Evolutionary conservation across 2,797 vertebrate genomes (phyloP).

Genomic region (Chelon labrosus): DNA sequence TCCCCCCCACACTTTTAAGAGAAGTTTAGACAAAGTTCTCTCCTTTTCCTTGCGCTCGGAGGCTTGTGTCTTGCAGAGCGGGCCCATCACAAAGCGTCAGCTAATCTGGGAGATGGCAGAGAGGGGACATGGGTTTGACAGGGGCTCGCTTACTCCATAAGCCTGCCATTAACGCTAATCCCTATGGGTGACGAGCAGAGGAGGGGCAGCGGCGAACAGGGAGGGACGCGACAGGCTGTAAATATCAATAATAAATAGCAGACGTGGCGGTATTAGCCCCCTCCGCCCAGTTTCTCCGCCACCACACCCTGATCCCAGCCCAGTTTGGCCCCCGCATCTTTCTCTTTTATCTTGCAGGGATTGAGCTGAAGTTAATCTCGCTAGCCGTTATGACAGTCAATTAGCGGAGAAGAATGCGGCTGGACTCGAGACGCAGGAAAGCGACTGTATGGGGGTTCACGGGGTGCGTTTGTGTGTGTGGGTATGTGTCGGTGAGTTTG

Average conservation of each 20-base stretch:
- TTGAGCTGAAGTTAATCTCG: conserved; percentile 85
- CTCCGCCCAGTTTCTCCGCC: conserved; percentile 34
- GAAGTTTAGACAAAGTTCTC: conserved; percentile 77
- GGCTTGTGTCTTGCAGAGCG: conserved; percentile 72
- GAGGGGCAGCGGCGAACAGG: conserved; percentile 37
- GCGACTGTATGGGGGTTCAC: conserved; percentile 42
- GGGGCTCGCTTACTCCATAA: conserved; percentile 78
- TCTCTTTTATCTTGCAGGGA: conserved; percentile 77
- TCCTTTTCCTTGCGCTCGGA: conserved; percentile 43
- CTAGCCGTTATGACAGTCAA: conserved; percentile 85
- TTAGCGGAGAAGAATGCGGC: conserved; percentile 85
- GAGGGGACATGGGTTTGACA: conserved; percentile 75
- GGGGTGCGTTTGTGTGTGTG: conserved; percentile 23
- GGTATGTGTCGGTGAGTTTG: conserved; percentile 44
- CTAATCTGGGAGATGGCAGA: conserved; percentile 80
- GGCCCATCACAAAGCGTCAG: conserved; percentile 75
- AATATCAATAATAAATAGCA: conserved; percentile 90
- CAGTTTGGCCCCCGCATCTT: conserved; percentile 69
- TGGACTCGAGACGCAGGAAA: conserved; percentile 61
- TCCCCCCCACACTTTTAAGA: conserved; percentile 34
- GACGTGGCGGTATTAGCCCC: conserved; percentile 70
- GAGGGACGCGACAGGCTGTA: conserved; percentile 77
- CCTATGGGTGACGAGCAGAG: conserved; percentile 66
- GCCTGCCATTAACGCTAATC: conserved; percentile 84
- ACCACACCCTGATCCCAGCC: conserved; percentile 58